These are phyloP conservation scores for Myrmecobius fasciatus DNA, from an alignment of 2,113 vertebrate species.

Conservation along the genomic window DNA sequence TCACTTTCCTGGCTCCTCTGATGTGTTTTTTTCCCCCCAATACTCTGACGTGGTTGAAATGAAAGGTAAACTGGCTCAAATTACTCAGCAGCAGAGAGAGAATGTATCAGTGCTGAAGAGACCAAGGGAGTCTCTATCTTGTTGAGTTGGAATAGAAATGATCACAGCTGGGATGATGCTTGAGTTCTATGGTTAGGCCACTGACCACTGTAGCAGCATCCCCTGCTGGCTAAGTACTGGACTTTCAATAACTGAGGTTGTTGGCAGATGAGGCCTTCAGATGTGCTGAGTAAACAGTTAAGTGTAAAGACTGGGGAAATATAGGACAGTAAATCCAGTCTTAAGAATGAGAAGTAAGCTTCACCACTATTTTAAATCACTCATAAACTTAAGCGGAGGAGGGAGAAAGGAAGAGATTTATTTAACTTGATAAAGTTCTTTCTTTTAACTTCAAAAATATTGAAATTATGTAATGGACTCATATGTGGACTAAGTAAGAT, in stretches of 20 bases:
- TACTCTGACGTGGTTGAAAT: conserved; percentile 66
- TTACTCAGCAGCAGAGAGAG: conserved; percentile 44
- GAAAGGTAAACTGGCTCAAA: conserved; percentile 63
- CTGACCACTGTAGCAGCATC: neutral
- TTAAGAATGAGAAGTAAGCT: conserved; percentile 25
- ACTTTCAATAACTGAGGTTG: neutral
- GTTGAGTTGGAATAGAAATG: neutral
- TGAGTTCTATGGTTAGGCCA: neutral
- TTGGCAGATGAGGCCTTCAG: neutral
- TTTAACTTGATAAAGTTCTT: conserved; percentile 31
- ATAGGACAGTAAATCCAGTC: conserved; percentile 26
- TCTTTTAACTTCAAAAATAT: conserved; percentile 23
- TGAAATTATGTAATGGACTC: neutral
- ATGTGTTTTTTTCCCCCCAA: conserved; percentile 55
- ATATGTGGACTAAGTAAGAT: neutral
- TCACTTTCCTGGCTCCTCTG: conserved; percentile 53
- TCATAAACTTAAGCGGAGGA: conserved; percentile 21
- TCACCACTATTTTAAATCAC: conserved; percentile 22
- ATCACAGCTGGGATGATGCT: neutral
- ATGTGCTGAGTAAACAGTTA: neutral
- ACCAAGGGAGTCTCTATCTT: neutral
- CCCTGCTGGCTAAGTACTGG: neutral
- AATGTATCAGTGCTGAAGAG: neutral
- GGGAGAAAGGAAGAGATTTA: conserved; percentile 33
- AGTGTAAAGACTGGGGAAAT: conserved; percentile 34